Conservation (phyloP, 2,888 invertebrate genomes). For the Nomada ruficornis region DNA sequence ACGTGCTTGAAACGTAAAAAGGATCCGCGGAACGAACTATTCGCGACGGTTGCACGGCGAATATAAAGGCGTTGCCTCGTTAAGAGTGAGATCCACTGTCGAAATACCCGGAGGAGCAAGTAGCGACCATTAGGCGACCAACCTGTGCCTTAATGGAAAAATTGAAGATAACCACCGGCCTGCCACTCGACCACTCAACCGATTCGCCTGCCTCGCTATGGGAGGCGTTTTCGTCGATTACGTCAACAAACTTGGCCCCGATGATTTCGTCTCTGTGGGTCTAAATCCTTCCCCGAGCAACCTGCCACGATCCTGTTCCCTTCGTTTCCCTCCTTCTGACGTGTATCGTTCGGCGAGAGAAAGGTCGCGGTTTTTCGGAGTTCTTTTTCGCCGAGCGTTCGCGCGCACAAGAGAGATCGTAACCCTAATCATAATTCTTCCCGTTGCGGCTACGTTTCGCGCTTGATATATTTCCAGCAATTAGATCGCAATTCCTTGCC, state of each 20-base stretch:
- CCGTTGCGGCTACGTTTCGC: background rate
- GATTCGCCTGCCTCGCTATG: slow-evolving; percentile 68
- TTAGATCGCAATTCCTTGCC: slow-evolving; percentile 46
- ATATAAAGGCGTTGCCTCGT: slow-evolving; percentile 48
- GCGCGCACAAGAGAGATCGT: background rate
- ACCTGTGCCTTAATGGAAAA: slow-evolving; percentile 79
- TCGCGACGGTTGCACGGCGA: slow-evolving; percentile 19
- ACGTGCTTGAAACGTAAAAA: background rate
- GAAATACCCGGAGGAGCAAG: slow-evolving; percentile 70
- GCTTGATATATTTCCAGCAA: slow-evolving; percentile 46
- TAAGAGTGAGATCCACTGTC: slow-evolving; percentile 71
- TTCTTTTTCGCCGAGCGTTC: background rate
- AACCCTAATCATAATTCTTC: slow-evolving; percentile 31
- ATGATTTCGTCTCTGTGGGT: slow-evolving; percentile 55
- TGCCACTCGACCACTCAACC: slow-evolving; percentile 74
- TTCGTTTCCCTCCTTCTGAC: slow-evolving; percentile 10
- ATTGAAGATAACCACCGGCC: slow-evolving; percentile 77
- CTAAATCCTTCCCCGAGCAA: slow-evolving; percentile 36
- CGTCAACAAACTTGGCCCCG: slow-evolving; percentile 73
- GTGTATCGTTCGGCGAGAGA: background rate
- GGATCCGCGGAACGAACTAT: background rate
- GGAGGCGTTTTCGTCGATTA: slow-evolving; percentile 73
- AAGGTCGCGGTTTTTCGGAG: background rate
- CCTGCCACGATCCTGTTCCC: slow-evolving; percentile 16
- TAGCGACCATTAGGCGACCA: slow-evolving; percentile 78